Evolutionary conservation across 2,888 invertebrate species (phyloP), one percentile per base, ranked within the genome.

Genomic region (Drosophila birchii): DNA sequence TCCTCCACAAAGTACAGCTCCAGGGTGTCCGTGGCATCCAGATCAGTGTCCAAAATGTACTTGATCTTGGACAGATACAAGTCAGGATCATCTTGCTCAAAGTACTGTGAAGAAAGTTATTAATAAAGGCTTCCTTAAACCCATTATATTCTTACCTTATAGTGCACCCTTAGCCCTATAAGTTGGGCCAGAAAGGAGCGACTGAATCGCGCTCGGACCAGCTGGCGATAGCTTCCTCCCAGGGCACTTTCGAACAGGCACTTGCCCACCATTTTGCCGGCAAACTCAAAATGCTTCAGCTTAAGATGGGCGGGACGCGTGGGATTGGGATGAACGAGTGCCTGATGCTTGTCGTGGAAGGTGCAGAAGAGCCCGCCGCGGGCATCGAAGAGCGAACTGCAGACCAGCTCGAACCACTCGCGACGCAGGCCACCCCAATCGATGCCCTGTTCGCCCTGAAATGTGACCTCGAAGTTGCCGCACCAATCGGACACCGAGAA

Each of bases 81-180:
- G 92, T 98, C 98, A 0, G 98, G 98, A 93, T 98, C 98, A 91
- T 98, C 98, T 93, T 98, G 97, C 91, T 98, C 98, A 93, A 98
- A 98, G 92, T 98, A 97, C 96, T 97, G 11, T 0, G 2, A 2
- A 92, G 92, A 9, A 53, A 16, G 34, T 9, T 20, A 18, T 18
- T 5, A 5, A 69, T 4, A 6, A 12, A 12, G 0, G 23, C 32
- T 2, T 23, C 1, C 11, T 8, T 3, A 0, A 16, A 16, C 5
- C 20, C 8, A 16, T 3, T 3, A 2, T n/a, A 0, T 9, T 5
- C 47, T 2, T 4, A 97, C 97, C 95, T 97, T 98, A 91, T 97
- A 98, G 92, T 98, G 97, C 72, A 98, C 98, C 74, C 98, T 93
- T 39, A 98, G 95, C 20, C 98, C 98, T 89, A 98, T 98, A 78